These are phyloP conservation scores for Dendroctonus valens DNA, from an alignment of 1,140 invertebrate genomes.

Conservation along the genomic window DNA sequence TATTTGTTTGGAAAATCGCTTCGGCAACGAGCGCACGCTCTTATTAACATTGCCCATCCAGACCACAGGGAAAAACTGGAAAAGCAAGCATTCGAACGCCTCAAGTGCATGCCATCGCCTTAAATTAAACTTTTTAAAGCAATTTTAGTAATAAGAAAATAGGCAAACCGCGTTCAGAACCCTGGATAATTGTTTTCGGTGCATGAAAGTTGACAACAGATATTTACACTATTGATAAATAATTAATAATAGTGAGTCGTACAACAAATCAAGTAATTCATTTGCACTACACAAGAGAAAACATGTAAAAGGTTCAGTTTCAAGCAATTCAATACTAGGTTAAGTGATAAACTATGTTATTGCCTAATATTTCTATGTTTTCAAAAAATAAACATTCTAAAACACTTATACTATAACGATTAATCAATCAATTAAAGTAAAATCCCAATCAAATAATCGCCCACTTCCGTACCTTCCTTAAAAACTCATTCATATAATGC, in stretches of 20 bases:
- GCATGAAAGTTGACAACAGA: too few species aligned
- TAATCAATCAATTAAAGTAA: too few species aligned
- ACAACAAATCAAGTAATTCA: too few species aligned
- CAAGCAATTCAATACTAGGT: background rate
- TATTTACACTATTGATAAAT: too few species aligned
- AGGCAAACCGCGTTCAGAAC: background rate
- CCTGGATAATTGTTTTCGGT: too few species aligned
- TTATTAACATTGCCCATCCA: conserved; percentile 90
- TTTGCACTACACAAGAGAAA: too few species aligned
- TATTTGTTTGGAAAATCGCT: conserved; percentile 86
- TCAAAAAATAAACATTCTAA: conserved; percentile 10
- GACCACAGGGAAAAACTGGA: conserved; percentile 83
- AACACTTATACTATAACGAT: too few species aligned
- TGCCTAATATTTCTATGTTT: conserved; percentile 24
- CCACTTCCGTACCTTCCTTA: too few species aligned
- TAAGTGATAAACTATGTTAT: conserved; percentile 9
- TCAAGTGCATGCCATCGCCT: conserved; percentile 80
- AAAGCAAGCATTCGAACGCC: conserved; percentile 83
- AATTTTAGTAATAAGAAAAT: conserved; percentile 1
- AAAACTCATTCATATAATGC: too few species aligned
- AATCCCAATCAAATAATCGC: too few species aligned
- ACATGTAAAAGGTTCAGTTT: too few species aligned
- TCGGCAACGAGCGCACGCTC: conserved; percentile 81
- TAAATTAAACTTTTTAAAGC: conserved; percentile 6
- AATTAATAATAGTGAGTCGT: too few species aligned